Evolutionary conservation across 1,140 invertebrate species (phyloP).

Genomic region (Callitettix versicolor): DNA sequence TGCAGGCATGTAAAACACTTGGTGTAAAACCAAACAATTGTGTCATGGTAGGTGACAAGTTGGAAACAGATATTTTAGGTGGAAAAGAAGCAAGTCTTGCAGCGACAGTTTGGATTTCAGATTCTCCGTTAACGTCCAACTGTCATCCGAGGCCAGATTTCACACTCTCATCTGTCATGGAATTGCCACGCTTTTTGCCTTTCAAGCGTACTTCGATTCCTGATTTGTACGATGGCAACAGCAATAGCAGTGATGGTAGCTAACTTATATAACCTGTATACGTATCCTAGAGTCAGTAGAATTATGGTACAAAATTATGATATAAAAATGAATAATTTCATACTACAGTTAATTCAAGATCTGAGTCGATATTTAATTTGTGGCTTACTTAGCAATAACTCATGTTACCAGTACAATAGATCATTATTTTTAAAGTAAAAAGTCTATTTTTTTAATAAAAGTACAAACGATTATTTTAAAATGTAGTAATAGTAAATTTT

Average conservation of each 20-base stretch:
- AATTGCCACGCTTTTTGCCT: constrained; percentile 19
- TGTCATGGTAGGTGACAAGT: constrained; percentile 76
- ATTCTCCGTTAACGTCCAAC: background rate
- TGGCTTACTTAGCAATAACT: too few relatives aligned
- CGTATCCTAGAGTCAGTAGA: background rate
- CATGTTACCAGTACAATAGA: too few relatives aligned
- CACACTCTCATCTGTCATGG: constrained; percentile 18
- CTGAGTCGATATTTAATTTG: too few relatives aligned
- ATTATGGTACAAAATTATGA: too few relatives aligned
- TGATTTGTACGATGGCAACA: constrained; percentile 21
- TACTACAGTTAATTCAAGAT: too few relatives aligned
- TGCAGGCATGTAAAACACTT: constrained; percentile 59
- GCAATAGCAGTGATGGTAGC: constrained; percentile 24
- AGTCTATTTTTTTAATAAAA: too few relatives aligned
- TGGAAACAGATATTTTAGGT: constrained; percentile 76
- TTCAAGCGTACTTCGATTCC: background rate
- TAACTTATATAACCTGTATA: constrained; percentile 8
- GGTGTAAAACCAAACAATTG: constrained; percentile 57
- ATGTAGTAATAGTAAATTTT: too few relatives aligned
- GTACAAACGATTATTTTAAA: too few relatives aligned
- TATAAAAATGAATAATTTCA: too few relatives aligned
- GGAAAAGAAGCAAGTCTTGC: constrained; percentile 61
- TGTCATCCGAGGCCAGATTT: constrained; percentile 17
- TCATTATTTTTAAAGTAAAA: too few relatives aligned
- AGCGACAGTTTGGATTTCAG: constrained; percentile 60